phyloP scores from a whole-genome alignment of 2,113 vertebrate species.

The Paraplagusia blochii region DNA sequence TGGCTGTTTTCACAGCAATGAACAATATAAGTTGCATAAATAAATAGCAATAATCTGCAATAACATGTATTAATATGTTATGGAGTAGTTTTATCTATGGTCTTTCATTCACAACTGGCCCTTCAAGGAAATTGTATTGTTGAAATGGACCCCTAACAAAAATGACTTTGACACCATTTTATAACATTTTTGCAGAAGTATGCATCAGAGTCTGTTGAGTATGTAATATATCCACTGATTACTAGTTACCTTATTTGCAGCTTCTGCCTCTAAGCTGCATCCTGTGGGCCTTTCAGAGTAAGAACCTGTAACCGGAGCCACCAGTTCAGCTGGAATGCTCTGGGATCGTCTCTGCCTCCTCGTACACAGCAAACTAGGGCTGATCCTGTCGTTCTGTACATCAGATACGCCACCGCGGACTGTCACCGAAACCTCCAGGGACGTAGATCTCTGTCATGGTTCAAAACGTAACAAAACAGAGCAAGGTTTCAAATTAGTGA shows the following conservation, averaged over 20 bases:
- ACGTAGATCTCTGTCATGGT: slow-evolving; percentile 67
- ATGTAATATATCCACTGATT: too few relatives aligned
- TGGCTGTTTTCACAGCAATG: too few relatives aligned
- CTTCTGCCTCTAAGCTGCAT: slow-evolving; percentile 46
- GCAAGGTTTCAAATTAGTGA: slow-evolving; percentile 37
- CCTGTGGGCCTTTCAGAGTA: slow-evolving; percentile 58
- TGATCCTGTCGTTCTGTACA: slow-evolving; percentile 49
- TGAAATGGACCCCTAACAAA: too few relatives aligned
- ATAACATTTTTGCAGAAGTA: too few relatives aligned
- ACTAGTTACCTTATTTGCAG: slow-evolving; percentile 62
- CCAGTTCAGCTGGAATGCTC: slow-evolving; percentile 67
- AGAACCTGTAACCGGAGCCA: slow-evolving; percentile 56
- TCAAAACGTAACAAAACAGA: slow-evolving; percentile 42
- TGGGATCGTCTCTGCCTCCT: slow-evolving; percentile 46
- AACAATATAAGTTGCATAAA: too few relatives aligned
- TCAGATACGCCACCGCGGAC: slow-evolving; percentile 42
- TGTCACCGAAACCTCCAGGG: slow-evolving; percentile 62
- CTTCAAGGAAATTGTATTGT: too few relatives aligned
- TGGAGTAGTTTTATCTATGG: too few relatives aligned
- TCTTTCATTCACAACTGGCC: too few relatives aligned
- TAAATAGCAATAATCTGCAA: too few relatives aligned
- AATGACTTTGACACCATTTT: too few relatives aligned
- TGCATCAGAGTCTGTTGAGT: too few relatives aligned
- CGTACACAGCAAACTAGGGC: slow-evolving; percentile 40
- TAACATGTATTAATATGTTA: too few relatives aligned